Conservation (phyloP, 2,888 invertebrate species). For the Sarcophaga subvicina region DNA sequence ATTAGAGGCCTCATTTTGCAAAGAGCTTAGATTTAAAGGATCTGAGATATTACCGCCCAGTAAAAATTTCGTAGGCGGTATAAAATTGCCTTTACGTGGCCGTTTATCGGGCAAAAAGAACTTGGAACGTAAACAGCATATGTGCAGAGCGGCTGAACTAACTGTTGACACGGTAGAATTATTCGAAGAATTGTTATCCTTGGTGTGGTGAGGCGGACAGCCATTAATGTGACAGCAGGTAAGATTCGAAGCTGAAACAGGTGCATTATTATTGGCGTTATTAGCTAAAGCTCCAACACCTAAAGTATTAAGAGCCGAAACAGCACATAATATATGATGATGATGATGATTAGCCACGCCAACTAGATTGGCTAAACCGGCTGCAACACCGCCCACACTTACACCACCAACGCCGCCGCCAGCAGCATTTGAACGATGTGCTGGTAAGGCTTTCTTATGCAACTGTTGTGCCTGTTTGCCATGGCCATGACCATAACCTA, state of each 20-base stretch:
- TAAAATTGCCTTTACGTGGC: slow-evolving; percentile 88
- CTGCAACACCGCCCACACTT: slow-evolving; percentile 28
- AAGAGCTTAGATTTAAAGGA: slow-evolving; percentile 95
- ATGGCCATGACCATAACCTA: slow-evolving; percentile 75
- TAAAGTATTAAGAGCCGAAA: slow-evolving; percentile 71
- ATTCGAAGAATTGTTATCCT: slow-evolving; percentile 56
- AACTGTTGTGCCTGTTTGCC: slow-evolving; percentile 73
- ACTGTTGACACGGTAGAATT: slow-evolving; percentile 45
- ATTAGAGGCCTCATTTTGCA: slow-evolving; percentile 87
- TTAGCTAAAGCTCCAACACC: slow-evolving; percentile 70
- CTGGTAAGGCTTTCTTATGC: slow-evolving; percentile 61
- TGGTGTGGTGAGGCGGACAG: slow-evolving; percentile 71
- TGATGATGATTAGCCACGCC: slow-evolving; percentile 74
- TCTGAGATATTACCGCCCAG: slow-evolving; percentile 97
- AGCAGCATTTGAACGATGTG: slow-evolving; percentile 37
- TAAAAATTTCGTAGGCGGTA: slow-evolving; percentile 94
- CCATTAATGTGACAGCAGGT: slow-evolving; percentile 73
- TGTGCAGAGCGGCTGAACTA: slow-evolving; percentile 74
- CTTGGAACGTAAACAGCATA: slow-evolving; percentile 84
- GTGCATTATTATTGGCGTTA: slow-evolving; percentile 61
- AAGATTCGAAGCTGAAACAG: slow-evolving; percentile 73
- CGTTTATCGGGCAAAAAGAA: slow-evolving; percentile 89
- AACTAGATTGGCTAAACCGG: slow-evolving; percentile 67
- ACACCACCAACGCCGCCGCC: slow-evolving; percentile 25
- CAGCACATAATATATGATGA: slow-evolving; percentile 78